Evolutionary conservation across 1,140 invertebrate genomes (phyloP), one percentile per base, ranked within the genome.

Genomic region (Brachionus plicatilis): DNA sequence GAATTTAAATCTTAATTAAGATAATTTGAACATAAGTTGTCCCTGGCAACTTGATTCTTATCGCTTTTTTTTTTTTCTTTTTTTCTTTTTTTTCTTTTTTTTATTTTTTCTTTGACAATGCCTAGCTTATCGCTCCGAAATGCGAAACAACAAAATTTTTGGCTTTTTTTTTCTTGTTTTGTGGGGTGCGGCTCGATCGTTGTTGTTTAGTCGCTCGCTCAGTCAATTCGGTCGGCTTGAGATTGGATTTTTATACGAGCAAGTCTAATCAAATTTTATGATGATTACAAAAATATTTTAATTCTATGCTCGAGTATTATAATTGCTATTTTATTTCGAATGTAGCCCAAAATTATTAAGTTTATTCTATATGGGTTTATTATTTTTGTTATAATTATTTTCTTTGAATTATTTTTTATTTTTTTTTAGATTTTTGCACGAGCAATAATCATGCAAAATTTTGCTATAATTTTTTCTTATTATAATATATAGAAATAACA

Each of bases 221-320:
- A 20, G 20, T 24, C 53, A 60, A 60, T 9, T 60, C 17, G 53
- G 9, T 53, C 17, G 14, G 6, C 14, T 20, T 60, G 17, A 9
- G n/a, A 60, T 47, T 9, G 9, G 17, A 60, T 60, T 60, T 56
- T 60, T 60, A 24, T 60, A 9, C 53, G 20, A 20, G 20, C 20
- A 3, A 60, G 7, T 60, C 53, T 60, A 60, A 60, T 60, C 53
- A 60, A 60, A 60, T 24, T 60, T 60, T 60, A 68, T 33, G 14
- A n/a, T 68, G 27, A 68, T 68, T 68, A 37, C 11, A 68, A 68
- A 37, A 68, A 41, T 68, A 65, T 65, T 65, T 68, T 68, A 68
- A 68, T 68, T 68, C 27, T 37, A 68, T 68, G 66, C 66, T 68
- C 33, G 29, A 17, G 66, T 33, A 68, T 37, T 37, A 37, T 68